Percentiles rank a stretch among this genome's conserved stretches.
These are phyloP conservation scores for Oscheius sp. DNA, from an alignment of 1,140 invertebrate genomes.

Conservation along the genomic window DNA sequence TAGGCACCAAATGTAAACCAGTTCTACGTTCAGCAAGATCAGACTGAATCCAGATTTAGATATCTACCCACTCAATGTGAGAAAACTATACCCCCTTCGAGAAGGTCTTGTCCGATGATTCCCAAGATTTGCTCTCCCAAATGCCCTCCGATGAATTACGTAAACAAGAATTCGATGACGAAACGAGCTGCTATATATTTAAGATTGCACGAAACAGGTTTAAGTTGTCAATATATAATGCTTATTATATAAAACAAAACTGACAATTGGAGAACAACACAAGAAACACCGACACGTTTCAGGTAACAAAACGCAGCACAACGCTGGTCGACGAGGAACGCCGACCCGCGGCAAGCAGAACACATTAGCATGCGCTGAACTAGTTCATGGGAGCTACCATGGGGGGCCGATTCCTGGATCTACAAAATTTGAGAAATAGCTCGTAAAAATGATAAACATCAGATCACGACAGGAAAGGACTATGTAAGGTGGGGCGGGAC, in stretches of 20 bases:
- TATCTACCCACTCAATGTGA: too few species aligned
- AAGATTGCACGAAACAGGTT: not conserved
- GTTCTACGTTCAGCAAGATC: too few species aligned
- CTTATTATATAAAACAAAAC: slow-evolving; percentile 3
- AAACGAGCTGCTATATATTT: not conserved
- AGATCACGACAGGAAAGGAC: slow-evolving; percentile 2
- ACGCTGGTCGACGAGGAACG: not conserved
- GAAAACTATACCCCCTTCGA: too few species aligned
- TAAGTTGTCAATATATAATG: slow-evolving; percentile 2
- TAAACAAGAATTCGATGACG: too few species aligned
- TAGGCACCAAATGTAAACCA: too few species aligned
- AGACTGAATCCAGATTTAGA: too few species aligned
- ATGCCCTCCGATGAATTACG: too few species aligned
- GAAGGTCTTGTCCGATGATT: too few species aligned
- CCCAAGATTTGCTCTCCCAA: too few species aligned
- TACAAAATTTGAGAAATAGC: not conserved
- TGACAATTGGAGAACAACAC: slow-evolving; percentile 7
- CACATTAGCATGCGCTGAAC: not conserved
- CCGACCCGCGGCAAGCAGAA: not conserved
- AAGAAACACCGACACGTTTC: not conserved
- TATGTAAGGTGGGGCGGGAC: not conserved
- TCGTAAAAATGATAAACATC: slow-evolving; percentile 7
- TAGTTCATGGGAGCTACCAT: not conserved
- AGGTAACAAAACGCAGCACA: not conserved
- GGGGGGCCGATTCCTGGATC: not conserved